Evolutionary conservation across 2,113 vertebrate genomes (phyloP).

Genomic region (Ploceus nigricollis): DNA sequence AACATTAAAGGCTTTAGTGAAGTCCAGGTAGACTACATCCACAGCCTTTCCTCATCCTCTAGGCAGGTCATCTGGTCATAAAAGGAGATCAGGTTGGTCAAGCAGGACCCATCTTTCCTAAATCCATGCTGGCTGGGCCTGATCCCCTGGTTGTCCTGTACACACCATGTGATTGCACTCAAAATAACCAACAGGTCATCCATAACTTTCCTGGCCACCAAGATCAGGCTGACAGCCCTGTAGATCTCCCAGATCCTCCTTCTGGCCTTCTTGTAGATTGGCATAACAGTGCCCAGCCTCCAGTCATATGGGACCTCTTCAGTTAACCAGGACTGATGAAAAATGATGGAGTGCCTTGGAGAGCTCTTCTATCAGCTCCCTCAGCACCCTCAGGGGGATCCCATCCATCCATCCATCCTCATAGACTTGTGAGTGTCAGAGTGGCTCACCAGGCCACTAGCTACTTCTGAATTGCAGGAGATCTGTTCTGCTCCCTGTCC

Average conservation of each 20-base stretch:
- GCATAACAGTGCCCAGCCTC: not conserved
- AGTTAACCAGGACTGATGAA: not conserved
- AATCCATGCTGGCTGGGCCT: not conserved
- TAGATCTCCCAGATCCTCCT: not conserved
- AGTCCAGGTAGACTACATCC: not conserved
- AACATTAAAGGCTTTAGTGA: not conserved
- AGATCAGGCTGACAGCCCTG: not conserved
- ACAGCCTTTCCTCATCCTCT: not conserved
- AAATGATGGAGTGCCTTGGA: not conserved
- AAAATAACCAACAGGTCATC: not conserved
- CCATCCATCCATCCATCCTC: not conserved
- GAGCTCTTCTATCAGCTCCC: not conserved
- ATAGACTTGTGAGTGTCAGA: not conserved
- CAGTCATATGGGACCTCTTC: not conserved
- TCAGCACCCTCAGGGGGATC: not conserved
- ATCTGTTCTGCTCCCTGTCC: not conserved
- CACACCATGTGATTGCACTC: rapidly evolving
- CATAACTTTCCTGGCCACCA: not conserved
- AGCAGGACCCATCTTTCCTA: not conserved
- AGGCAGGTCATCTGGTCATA: not conserved
- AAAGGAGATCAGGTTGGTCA: not conserved
- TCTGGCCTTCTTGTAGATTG: not conserved
- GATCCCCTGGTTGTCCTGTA: not conserved
- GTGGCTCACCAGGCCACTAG: not conserved
- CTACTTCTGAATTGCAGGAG: not conserved